Evolutionary conservation across 2,888 invertebrate genomes (phyloP), one percentile per base, ranked within the genome.

Genomic region (Acanthacorydalis orientalis): DNA sequence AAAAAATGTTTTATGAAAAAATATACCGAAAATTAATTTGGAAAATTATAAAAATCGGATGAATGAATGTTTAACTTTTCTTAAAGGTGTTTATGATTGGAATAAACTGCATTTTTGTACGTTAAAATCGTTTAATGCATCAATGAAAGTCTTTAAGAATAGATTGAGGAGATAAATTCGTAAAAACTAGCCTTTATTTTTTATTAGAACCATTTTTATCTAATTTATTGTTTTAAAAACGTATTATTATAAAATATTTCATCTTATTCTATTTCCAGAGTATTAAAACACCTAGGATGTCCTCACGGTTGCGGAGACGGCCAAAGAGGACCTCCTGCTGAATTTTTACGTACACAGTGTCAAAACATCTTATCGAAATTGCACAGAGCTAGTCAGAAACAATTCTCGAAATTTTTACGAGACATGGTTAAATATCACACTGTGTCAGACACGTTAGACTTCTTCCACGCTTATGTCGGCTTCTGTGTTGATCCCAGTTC

Each of bases 391-490:
- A 78, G 76, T 59, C 68, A 70, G 14, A 69, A 72, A 50, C 72
- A 77, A 54, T 86, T 85, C 62, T 72, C 76, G 31, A 70, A 64
- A 45, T 84, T 76, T 59, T 64, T 85, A 34, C 64, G 80, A 49
- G 79, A 83, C 52, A 83, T 90, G 70, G 80, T 93, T 0, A 78
- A 78, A 53, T 76, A 76, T 2, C 78, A 84, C 31, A 79, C 86
- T 0, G 70, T 96, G 32, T 71, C 80, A 14, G 90, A 92, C 52
- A 76, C 93, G 8, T 68, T 98, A 48, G 96, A 97, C 59, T 87
- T 96, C 59, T 80, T 97, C 51, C 98, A 99, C 63, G 81, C 96
- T 1, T 88, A 93, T 56, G 79, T 95, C 45, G 95, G 95, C 7
- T 98, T 91, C 65, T 99, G 98, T 66, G 78, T 88, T 35, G 95